Evolutionary conservation across 23 tunicate species (phyloP).

Genomic region (Styela plicata): DNA sequence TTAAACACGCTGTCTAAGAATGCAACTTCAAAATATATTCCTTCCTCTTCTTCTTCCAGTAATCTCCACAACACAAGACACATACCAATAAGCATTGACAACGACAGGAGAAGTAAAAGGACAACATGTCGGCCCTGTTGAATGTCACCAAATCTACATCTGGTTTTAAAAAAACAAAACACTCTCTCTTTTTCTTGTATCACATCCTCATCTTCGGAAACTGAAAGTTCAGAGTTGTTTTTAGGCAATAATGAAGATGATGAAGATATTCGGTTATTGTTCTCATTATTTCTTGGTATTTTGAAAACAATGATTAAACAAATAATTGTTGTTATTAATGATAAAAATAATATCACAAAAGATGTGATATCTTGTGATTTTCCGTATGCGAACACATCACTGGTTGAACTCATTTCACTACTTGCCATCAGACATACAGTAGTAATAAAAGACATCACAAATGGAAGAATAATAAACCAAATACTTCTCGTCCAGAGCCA

Average conservation of each 20-base stretch:
- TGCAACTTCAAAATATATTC: conserved; percentile 71
- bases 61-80: conserved; percentile 40
- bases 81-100: conserved; percentile 55
- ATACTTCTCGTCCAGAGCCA: conserved; percentile 9
- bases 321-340: background rate
- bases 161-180: background rate
- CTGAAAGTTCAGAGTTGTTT: background rate
- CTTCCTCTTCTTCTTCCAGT: conserved; percentile 11
- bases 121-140: conserved; percentile 47
- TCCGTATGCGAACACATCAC: conserved; percentile 1
- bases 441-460: conserved; percentile 6
- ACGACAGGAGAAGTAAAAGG: conserved; percentile 42
- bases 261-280: background rate
- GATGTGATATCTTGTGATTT: conserved; percentile 9
- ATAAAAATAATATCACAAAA: background rate
- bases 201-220: conserved; percentile 9
- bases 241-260: background rate
- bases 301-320: conserved; percentile 6
- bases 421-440: background rate
- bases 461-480: conserved; percentile 4
- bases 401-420: background rate
- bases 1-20: conserved; percentile 78
- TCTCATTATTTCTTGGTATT: background rate
- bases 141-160: background rate
- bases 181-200: background rate